Evolutionary conservation across 2,113 vertebrate genomes (phyloP), one percentile per base, ranked within the genome.

Genomic region (Brachypteracias leptosomus): DNA sequence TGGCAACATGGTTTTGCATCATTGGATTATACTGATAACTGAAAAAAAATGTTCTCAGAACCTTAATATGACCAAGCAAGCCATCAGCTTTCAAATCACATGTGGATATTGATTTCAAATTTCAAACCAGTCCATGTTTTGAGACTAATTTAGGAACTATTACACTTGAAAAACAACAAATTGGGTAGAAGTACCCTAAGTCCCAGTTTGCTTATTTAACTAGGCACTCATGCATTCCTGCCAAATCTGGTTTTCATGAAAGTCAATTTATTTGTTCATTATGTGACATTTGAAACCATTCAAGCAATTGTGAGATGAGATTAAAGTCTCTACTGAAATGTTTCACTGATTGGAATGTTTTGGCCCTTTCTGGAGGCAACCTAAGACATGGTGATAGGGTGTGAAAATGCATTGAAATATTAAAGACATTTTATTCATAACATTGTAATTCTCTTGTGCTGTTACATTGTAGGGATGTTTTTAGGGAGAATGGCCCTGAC

Each of bases 231-330:
- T 80, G 70, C 78, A 95, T 97, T 96, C 85, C 84, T 97, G 79
- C 77, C 95, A 95, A 97, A 96, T 97, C 78, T 97, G 85, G 57
- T 97, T 97, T 92, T 97, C 82, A 95, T 97, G 93, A 97, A 97
- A 95, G 85, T 80, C 77, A 90, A 94, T 97, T 97, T 95, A 97
- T 97, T 98, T 97, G 95, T 97, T 98, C 95, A 95, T 92, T 97
- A 96, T 82, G 86, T 97, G 94, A 88, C 76, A 97, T 88, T 97
- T 87, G 84, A 98, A 97, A 97, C 95, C 94, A 89, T 95, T 98
- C 94, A 97, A 92, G 89, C 80, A 95, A 89, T 89, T 95, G 77
- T 85, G 84, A 93, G 93, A 95, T 92, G 77, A 68, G 82, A 93
- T 97, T 96, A 94, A 90, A 90, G 94, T 91, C 76, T 95, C 88